Conservation (phyloP, 2,113 vertebrate genomes). For the Xenopus laevis region DNA sequence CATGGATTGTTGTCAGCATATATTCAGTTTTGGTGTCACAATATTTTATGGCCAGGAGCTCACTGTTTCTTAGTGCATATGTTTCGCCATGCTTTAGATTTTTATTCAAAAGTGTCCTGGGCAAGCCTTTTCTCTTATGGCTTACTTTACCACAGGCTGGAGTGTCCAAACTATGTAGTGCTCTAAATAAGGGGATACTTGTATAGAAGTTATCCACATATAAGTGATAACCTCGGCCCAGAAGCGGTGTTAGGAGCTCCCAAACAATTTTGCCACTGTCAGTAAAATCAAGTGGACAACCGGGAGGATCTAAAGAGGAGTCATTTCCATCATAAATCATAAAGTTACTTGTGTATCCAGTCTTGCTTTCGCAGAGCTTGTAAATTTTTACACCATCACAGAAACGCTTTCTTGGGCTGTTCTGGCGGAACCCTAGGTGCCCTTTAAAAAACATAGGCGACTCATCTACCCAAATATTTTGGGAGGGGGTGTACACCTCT, state of each 20-base stretch:
- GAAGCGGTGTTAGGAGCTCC: too few relatives aligned
- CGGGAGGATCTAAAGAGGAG: not conserved
- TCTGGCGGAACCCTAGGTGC: not conserved
- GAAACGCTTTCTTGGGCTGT: not conserved
- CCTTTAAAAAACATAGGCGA: not conserved
- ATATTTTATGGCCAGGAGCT: not conserved
- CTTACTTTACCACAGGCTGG: not conserved
- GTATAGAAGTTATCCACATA: not conserved
- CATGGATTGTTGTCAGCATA: not conserved
- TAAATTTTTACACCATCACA: not conserved
- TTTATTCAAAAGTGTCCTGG: not conserved
- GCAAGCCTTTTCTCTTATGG: not conserved
- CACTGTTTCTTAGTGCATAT: not conserved
- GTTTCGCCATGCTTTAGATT: not conserved
- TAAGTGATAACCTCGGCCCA: too few relatives aligned
- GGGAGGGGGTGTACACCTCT: conserved; percentile 1
- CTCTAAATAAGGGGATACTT: not conserved
- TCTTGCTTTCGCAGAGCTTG: conserved; percentile 13
- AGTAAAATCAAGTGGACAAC: not conserved
- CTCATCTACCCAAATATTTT: conserved; percentile 14
- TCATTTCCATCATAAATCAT: conserved; percentile 4
- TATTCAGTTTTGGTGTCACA: not conserved
- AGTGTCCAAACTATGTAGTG: not conserved
- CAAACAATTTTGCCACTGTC: too few relatives aligned
- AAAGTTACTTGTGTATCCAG: not conserved